A percentile compares a stretch with the other conserved stretches of the same genome.
Evolutionary conservation across 2,888 invertebrate genomes (phyloP).

Genomic region (Ormyrus nitidulus): DNA sequence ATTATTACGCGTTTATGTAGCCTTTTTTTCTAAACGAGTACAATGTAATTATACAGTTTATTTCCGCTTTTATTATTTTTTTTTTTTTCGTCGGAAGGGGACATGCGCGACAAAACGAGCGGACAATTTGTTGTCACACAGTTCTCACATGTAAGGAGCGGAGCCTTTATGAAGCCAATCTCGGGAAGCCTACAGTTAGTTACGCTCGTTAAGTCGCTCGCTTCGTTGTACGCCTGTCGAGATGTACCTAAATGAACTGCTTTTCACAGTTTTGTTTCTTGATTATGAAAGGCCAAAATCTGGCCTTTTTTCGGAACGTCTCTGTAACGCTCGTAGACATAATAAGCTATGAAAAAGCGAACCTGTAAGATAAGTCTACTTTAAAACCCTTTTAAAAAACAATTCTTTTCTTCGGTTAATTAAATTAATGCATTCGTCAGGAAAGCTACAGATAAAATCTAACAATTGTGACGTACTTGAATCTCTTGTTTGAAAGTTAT

Average conservation of each 20-base stretch:
- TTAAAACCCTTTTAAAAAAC: too few relatives aligned
- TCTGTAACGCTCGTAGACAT: too few relatives aligned
- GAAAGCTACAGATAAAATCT: too few relatives aligned
- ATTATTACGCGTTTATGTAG: conserved; percentile 26
- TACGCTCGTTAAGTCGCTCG: conserved; percentile 65
- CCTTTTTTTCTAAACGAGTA: conserved; percentile 18
- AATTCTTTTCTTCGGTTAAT: too few relatives aligned
- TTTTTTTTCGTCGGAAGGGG: neutral
- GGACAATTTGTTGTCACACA: conserved; percentile 41
- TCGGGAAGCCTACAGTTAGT: conserved; percentile 63
- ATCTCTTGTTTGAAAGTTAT: too few relatives aligned
- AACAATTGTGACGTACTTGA: too few relatives aligned
- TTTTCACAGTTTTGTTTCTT: neutral
- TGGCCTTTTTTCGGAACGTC: too few relatives aligned
- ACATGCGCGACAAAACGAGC: conserved; percentile 23
- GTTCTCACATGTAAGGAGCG: neutral
- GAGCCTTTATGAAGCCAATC: conserved; percentile 41
- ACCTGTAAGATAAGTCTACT: too few relatives aligned
- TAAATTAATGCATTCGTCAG: too few relatives aligned
- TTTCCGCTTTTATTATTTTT: conserved; percentile 39
- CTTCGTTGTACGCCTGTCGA: neutral
- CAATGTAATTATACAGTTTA: conserved; percentile 38
- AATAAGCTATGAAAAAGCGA: too few relatives aligned
- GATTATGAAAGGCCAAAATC: neutral
- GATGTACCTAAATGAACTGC: neutral